A percentile compares a stretch with the other conserved stretches of the same genome.
phyloP scores from a whole-genome alignment of 2,113 vertebrate genomes.

The Nannospalax galili region DNA sequence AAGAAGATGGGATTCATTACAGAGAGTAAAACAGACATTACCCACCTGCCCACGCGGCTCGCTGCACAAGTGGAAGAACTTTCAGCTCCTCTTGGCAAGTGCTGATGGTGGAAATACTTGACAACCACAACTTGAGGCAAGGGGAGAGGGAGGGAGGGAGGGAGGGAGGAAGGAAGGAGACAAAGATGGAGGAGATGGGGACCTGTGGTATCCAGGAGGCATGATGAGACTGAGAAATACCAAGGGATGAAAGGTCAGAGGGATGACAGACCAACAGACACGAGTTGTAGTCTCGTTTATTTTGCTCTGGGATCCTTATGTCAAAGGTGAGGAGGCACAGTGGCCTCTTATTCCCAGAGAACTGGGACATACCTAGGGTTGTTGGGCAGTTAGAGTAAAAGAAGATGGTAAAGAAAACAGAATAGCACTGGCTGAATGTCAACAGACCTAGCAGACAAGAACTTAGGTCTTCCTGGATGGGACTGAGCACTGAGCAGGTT shows the following conservation, averaged over 20 bases:
- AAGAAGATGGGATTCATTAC: constrained; percentile 78
- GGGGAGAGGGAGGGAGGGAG: neutral
- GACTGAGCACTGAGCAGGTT: neutral
- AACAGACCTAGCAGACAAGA: neutral
- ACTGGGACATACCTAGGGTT: neutral
- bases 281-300: neutral
- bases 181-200: neutral
- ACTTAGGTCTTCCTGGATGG: neutral
- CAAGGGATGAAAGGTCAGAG: neutral
- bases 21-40: constrained; percentile 75
- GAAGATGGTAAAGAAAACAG: neutral
- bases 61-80: constrained; percentile 73
- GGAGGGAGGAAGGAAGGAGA: neutral
- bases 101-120: constrained; percentile 69
- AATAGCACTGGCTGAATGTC: rapidly evolving
- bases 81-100: constrained; percentile 38
- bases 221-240: neutral
- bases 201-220: neutral
- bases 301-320: neutral
- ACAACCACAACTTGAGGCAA: neutral
- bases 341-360: neutral
- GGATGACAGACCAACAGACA: neutral
- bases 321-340: neutral
- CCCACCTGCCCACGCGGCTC: constrained; percentile 32
- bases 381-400: neutral